Base-by-base conservation (phyloP, 2,113 vertebrate genomes). In the Edolisoma coerulescens region DNA sequence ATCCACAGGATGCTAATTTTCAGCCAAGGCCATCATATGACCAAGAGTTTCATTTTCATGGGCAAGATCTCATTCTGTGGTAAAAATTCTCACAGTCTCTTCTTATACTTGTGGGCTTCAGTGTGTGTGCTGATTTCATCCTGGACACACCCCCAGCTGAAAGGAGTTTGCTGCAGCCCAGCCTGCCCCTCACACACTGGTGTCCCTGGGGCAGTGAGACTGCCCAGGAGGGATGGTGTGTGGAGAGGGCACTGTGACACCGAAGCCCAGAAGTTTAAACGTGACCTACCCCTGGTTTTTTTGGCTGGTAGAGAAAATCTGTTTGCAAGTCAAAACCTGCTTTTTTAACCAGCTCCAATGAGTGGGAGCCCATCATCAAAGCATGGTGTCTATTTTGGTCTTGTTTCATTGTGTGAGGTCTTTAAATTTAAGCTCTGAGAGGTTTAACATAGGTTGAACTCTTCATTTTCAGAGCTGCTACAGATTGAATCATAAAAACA, bases 161-260 rank as follows among this genome's bases (percentile, higher is more conserved):
- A 50, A 42, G 4, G 26, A 1, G 8, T 42, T n/a, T 64, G 33
- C 24, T 54, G 21, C 41, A 28, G 32, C 26, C 21, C 64, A 49
- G n/a, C 3, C 60, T 70, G 17, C 11, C 24, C 54, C 13, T 39
- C 3, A 0, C 20, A 13, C 9, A 0, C 16, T 1, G 1, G 4
- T 41, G 53, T 52, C 15, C 21, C 22, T n/a, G 0, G 4, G 49
- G 16, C 30, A 37, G 24, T 10, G 41, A 28, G 15, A 9, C 19
- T 42, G 21, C 37, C 33, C 41, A 16, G 30, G 13, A 63, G 30
- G 22, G 18, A 28, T 2, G 6, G 2, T 0, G 1, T 33, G 24
- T 11, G 49, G 24, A 65, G 22, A 65, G 41, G 54, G 11, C 73
- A 64, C 32, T 0, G 2, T 14, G 11, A 8, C 19, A 63, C 33